These are phyloP conservation scores for Phyllopteryx taeniolatus DNA, from an alignment of 2,113 vertebrate species.

Conservation along the genomic window DNA sequence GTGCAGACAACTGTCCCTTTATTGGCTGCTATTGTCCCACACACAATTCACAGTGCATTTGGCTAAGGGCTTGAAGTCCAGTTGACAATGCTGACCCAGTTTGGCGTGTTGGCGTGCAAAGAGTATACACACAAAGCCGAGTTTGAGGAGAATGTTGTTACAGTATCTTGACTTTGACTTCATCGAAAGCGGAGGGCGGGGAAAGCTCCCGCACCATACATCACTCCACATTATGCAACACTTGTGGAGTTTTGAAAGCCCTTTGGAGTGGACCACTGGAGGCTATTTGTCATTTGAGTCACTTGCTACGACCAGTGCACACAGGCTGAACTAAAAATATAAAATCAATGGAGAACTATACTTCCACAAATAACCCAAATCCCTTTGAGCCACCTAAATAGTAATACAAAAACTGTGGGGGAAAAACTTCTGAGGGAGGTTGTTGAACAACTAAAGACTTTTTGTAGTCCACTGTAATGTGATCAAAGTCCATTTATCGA, in stretches of 20 bases:
- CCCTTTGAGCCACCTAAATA: background rate
- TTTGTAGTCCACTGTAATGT: too few species aligned
- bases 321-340: background rate
- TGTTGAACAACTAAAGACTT: too few species aligned
- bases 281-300: background rate
- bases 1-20: conserved; percentile 1
- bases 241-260: background rate
- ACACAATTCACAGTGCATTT: background rate
- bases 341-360: background rate
- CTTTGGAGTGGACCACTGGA: background rate
- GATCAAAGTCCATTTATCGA: too few species aligned
- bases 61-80: background rate
- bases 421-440: too few species aligned
- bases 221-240: background rate
- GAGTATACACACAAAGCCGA: background rate
- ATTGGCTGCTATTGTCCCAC: too few species aligned
- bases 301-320: background rate
- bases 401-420: too few species aligned
- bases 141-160: background rate
- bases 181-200: background rate
- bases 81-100: conserved; percentile 2
- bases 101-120: background rate
- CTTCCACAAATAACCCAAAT: background rate
- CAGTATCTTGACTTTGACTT: background rate
- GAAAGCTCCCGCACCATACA: background rate